Base-by-base conservation (phyloP, 2,797 vertebrate genomes). In the Acanthis flammea region DNA sequence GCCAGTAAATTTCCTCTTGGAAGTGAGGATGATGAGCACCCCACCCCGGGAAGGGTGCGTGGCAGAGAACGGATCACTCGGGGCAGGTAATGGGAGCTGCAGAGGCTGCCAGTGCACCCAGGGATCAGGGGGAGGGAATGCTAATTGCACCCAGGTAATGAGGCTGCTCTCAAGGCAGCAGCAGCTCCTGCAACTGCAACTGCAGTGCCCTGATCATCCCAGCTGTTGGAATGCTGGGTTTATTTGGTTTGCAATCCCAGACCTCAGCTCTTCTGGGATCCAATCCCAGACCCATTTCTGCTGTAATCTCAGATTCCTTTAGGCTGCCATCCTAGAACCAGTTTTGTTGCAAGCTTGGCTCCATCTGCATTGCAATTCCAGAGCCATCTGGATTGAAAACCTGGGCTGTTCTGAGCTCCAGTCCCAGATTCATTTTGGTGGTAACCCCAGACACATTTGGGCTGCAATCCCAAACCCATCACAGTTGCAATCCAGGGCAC, bases 1-100 rank as follows among this genome's bases (percentile, higher is more conserved):
- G 88, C 63, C 54, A 25, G 92, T 66, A 83, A 53, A 95, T 94
- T 95, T 96, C 92, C 92, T 94, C 75, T 75, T 19, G 22, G 35
- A 57, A 31, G 80, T 3, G 80, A 88, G 61, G 72, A 37, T 58
- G 65, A 33, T 25, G 72, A 88, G 65, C 47, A 82, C 37, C 75
- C 27, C 84, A 80, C 6, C 47, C 22, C 8, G 35, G 44, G 57
- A 70, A 84, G 10, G 37, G 18, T 10, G 51, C 11, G 0, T 2
- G 8, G 57, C 79, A 48, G 53, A 84, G 91, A 33, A 90, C 6
- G 1, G 57, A 19, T 41, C 72, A 24, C 65, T 92, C 19, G 0
- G 83, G 37, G 61, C 76, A n/a, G 4, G 10, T 0, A 42, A 62
- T 3, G n/a, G 31, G 41, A 60, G 28, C 44, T 33, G 70, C 65